Evolutionary conservation across 2,797 vertebrate genomes (phyloP).

Genomic region (Pteropus rufus): DNA sequence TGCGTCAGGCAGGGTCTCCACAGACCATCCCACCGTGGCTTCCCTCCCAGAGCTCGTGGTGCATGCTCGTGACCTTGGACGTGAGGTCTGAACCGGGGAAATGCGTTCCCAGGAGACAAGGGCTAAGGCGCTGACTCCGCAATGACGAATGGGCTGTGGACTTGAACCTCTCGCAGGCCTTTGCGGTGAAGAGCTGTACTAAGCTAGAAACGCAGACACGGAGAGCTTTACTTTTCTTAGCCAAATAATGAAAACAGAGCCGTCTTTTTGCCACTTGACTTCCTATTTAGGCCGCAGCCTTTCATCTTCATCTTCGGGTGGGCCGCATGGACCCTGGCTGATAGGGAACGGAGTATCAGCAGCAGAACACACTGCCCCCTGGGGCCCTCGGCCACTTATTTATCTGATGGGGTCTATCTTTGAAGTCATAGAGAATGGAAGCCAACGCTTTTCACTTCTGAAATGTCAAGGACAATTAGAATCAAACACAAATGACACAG

Average conservation of each 20-base stretch:
- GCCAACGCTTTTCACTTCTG: not conserved
- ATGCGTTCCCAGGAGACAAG: not conserved
- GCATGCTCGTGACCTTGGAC: not conserved
- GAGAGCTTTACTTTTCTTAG: not conserved
- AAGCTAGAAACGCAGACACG: not conserved
- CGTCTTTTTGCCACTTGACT: not conserved
- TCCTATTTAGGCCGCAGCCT: not conserved
- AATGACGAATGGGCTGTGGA: not conserved
- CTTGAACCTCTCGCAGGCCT: not conserved
- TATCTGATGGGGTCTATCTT: not conserved
- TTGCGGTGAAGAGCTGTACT: not conserved
- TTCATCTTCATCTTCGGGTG: not conserved
- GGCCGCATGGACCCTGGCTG: not conserved
- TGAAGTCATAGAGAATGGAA: not conserved
- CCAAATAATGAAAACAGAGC: not conserved
- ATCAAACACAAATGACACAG: not conserved
- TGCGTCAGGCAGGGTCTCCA: not conserved
- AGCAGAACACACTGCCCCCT: not conserved
- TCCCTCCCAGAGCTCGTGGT: not conserved
- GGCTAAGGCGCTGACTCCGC: not conserved
- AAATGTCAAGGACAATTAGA: conserved; percentile 23
- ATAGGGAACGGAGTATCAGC: not conserved
- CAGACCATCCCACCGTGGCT: too few relatives aligned
- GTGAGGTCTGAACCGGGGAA: not conserved
- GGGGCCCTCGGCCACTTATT: not conserved